Conservation (phyloP, 2,113 vertebrate genomes). For the Pygoscelis antarcticus region DNA sequence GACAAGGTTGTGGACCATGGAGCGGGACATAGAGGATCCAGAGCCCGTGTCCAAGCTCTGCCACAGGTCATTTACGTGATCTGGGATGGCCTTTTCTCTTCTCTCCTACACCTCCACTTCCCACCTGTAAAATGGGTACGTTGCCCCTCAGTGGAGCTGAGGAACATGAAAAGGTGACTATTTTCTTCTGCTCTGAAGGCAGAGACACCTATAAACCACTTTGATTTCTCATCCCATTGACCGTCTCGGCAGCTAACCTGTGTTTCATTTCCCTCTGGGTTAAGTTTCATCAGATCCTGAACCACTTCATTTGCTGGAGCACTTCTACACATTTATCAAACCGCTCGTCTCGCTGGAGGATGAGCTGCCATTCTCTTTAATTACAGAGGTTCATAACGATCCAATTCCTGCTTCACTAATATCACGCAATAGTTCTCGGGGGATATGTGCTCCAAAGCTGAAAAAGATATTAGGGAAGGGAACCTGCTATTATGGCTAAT, state of each 20-base stretch:
- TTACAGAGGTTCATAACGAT: neutral
- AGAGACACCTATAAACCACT: neutral
- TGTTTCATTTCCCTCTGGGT: neutral
- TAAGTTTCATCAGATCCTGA: neutral
- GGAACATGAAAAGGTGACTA: neutral
- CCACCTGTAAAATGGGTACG: neutral
- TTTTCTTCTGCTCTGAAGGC: neutral
- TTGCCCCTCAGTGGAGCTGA: neutral
- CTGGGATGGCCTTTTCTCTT: neutral
- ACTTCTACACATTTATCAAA: neutral
- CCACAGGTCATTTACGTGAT: neutral
- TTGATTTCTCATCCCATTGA: neutral
- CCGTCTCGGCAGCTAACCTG: neutral
- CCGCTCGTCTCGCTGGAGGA: fast-evolving
- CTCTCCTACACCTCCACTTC: neutral
- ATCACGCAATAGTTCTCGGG: neutral
- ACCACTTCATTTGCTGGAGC: neutral
- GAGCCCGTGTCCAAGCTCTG: neutral
- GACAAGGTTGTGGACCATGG: neutral
- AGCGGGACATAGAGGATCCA: neutral
- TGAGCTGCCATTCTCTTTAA: neutral
- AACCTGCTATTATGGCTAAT: neutral
- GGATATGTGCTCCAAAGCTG: neutral
- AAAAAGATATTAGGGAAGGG: neutral
- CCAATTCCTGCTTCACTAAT: neutral